Evolutionary conservation across 1,140 invertebrate genomes (phyloP).

Genomic region (Leptinotarsa defecta): DNA sequence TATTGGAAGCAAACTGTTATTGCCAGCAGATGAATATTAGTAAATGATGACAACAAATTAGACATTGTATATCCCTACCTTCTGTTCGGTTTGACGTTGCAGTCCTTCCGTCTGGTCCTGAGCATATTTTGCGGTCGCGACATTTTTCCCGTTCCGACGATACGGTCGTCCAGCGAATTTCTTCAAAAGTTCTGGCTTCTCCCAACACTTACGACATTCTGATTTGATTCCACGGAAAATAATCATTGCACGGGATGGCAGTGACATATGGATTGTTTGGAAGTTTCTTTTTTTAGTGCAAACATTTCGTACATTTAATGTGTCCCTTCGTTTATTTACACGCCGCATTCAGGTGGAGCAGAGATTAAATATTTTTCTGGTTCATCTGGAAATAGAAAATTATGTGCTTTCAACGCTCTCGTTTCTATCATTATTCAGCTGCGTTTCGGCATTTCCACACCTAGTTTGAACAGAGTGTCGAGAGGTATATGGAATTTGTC

Average conservation of each 20-base stretch:
- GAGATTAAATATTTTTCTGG: conserved; percentile 7
- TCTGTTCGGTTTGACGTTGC: conserved; percentile 70
- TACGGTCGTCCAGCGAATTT: not conserved
- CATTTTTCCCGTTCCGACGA: conserved; percentile 28
- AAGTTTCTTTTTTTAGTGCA: conserved; percentile 1
- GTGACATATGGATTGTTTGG: conserved; percentile 23
- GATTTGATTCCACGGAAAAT: not conserved
- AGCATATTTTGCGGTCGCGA: conserved; percentile 60
- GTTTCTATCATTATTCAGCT: not conserved
- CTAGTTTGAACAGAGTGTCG: too few relatives aligned
- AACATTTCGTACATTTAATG: conserved; percentile 11
- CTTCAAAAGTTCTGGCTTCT: not conserved
- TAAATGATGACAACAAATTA: not conserved
- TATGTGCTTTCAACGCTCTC: not conserved
- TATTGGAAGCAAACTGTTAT: not conserved
- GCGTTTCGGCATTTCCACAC: too few relatives aligned
- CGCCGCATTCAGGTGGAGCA: not conserved
- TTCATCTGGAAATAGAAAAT: conserved; percentile 27
- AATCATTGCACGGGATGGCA: conserved; percentile 1
- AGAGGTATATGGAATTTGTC: too few relatives aligned
- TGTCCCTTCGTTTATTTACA: conserved; percentile 21
- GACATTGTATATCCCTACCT: conserved; percentile 49
- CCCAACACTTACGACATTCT: not conserved
- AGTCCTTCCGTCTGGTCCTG: conserved; percentile 66
- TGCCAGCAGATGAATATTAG: not conserved